Base-by-base conservation (phyloP, 1,140 invertebrate genomes). In the Aphidius ervi region DNA sequence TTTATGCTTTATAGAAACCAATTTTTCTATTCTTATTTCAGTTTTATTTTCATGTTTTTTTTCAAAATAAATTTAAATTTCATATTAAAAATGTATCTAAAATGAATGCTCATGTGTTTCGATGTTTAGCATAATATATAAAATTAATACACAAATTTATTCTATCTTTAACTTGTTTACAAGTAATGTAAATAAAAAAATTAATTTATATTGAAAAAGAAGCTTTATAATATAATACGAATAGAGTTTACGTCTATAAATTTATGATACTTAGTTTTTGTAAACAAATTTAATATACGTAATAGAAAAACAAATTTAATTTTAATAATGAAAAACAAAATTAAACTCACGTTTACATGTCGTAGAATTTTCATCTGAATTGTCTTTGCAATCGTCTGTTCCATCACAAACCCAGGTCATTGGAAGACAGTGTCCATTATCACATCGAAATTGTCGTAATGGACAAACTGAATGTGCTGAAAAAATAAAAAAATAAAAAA, bases 361-460 rank as follows among this genome's bases (percentile, higher is more conserved):
- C 37, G 83, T 75, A 6, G 84, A 76, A 68, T 81, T 82, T 76
- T 94, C 92, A 72, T 94, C 92, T 16, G 88, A 89, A 67, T 86
- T 86, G 77, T 93, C 92, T 43, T 81, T 82, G 74, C 92, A 94
- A 73, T 94, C 91, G 66, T 88, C 82, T 59, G 89, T 82, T 56
- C 85, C 85, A 68, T 94, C 91, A 70, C 91, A 93, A 31, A 87
- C 81, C 83, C 91, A 94, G 65, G 88, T 79, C 58, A 87, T 79
- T 6, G 92, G 90, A 76, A 96, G 93, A 78, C 93, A 96, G 68
- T 84, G 86, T 64, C 89, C 90, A 68, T 89, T 89, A 52, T 74
- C 82, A 74, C 91, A 93, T 70, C 83, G 83, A 72, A 91, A 91
- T 70, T 91, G 88, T 73, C 86, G 85, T 67, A 85, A 73, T n/a